Percentiles rank a stretch among this genome's conserved stretches.
phyloP scores from a whole-genome alignment of 2,888 invertebrate species.

The Rhimphoctona megacephalus region DNA sequence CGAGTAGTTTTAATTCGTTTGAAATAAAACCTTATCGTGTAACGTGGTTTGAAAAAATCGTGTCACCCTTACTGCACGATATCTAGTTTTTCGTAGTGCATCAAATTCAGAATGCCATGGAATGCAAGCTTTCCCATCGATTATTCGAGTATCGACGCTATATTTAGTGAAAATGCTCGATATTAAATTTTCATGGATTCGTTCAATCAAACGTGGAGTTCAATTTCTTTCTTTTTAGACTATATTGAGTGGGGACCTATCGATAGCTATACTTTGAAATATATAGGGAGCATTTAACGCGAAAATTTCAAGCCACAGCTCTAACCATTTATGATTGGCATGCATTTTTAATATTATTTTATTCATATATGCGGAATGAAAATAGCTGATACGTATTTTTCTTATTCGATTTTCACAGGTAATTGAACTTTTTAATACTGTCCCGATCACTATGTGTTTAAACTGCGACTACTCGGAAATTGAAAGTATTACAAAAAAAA shows the following conservation, averaged over 20 bases:
- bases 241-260: neutral
- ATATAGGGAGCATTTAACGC: neutral
- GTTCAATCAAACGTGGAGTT: neutral
- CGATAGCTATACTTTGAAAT: neutral
- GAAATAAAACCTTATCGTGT: too few species aligned
- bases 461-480: too few species aligned
- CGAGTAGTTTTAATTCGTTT: too few species aligned
- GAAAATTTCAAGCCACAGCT: neutral
- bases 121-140: constrained; percentile 1
- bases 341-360: neutral
- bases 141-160: constrained; percentile 1
- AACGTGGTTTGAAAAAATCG: too few species aligned
- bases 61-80: too few species aligned
- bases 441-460: too few species aligned
- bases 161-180: neutral
- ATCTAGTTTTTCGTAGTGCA: neutral
- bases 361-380: too few species aligned
- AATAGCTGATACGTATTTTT: too few species aligned
- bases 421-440: too few species aligned
- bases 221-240: neutral
- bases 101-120: neutral
- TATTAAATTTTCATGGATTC: constrained; percentile 8
- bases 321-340: neutral
- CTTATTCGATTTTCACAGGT: too few species aligned
- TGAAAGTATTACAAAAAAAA: too few species aligned